Evolutionary conservation across 2,113 vertebrate genomes (phyloP).

Genomic region (Oriolus oriolus): DNA sequence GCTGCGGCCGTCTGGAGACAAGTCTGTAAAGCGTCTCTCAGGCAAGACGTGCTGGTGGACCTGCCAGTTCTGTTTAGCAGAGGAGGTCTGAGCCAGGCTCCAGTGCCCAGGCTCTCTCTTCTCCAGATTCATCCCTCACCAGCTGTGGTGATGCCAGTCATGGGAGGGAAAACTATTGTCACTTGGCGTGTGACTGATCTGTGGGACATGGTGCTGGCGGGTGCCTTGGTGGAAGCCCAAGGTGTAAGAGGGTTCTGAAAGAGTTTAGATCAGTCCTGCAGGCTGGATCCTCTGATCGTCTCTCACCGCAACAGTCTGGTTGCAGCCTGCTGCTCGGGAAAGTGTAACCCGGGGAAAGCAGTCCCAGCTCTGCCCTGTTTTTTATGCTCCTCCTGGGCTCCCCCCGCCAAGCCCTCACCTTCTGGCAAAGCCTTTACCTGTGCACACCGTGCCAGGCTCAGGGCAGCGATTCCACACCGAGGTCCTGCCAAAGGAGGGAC

Average conservation of each 20-base stretch:
- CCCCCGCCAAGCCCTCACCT: neutral
- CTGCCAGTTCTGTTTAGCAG: neutral
- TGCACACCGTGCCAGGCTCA: neutral
- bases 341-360: neutral
- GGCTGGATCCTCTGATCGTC: accelerated
- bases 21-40: neutral
- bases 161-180: neutral
- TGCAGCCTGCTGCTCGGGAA: neutral
- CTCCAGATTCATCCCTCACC: neutral
- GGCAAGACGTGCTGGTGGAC: neutral
- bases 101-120: neutral
- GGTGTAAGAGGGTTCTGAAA: neutral
- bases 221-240: neutral
- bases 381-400: neutral
- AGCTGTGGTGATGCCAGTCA: neutral
- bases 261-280: neutral
- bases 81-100: neutral
- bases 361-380: neutral
- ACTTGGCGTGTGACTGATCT: accelerated
- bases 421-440: neutral
- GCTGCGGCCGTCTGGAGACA: neutral
- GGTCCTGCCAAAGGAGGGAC: neutral
- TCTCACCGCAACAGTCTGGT: neutral
- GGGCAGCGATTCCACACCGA: neutral
- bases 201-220: accelerated